Percentiles rank a stretch among this genome's conserved stretches.
phyloP scores from a whole-genome alignment of 2,888 invertebrate species.

The Polylopha cassiicola region DNA sequence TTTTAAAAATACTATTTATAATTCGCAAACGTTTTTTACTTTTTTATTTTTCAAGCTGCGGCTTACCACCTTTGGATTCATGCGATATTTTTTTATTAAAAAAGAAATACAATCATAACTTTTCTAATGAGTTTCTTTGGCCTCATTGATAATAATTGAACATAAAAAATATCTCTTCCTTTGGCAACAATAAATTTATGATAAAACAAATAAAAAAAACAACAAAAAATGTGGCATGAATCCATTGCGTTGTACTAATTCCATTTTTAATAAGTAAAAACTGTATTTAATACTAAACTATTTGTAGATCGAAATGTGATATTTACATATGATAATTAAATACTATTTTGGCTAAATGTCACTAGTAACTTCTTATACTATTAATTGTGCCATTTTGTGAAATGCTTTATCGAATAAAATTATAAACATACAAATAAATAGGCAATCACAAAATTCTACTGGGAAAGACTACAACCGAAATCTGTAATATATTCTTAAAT shows the following conservation, averaged over 20 bases:
- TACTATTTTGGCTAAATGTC: conserved; percentile 75
- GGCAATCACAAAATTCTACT: conserved; percentile 34
- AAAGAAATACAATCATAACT: background rate
- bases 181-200: conserved; percentile 11
- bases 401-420: conserved; percentile 32
- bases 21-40: conserved; percentile 51
- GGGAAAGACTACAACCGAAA: conserved; percentile 57
- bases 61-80: conserved; percentile 45
- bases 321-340: conserved; percentile 65
- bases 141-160: no score
- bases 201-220: conserved; percentile 10
- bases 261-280: conserved; percentile 50
- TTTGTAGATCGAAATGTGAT: conserved; percentile 54
- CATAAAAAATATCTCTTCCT: background rate
- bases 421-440: conserved; percentile 34
- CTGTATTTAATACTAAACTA: conserved; percentile 17
- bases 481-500: conserved; percentile 48
- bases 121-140: background rate
- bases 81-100: conserved; percentile 27
- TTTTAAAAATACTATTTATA: conserved; percentile 71
- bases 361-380: conserved; percentile 67
- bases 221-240: conserved; percentile 47
- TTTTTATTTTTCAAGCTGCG: conserved; percentile 44
- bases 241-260: conserved; percentile 63
- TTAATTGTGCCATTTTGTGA: conserved; percentile 69